Evolutionary conservation across 2,113 vertebrate genomes (phyloP), one percentile per base, ranked within the genome.

Genomic region (Lutjanus erythropterus): DNA sequence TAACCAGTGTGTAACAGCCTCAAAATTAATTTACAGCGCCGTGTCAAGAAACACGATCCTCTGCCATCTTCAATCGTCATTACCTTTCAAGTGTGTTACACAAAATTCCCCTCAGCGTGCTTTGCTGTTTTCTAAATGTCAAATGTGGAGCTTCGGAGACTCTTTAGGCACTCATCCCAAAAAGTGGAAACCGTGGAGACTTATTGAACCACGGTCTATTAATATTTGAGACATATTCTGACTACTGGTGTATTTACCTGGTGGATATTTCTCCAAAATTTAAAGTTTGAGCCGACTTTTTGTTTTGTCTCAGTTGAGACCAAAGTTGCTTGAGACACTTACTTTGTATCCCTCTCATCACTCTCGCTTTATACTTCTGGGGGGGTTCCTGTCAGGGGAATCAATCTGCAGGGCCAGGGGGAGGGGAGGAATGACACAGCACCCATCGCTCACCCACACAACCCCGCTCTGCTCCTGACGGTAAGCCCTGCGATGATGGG

Each of bases 321-420:
- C 39, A 65, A 78, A 56, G 58, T 35, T 58, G 71, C 53, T 46
- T 21, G 27, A 50, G 65, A 44, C 64, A 46, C 41, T 53, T 31
- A 50, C 23, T 77, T 44, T 78, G 25, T 67, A 50, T 52, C 41
- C 25, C 16, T 61, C 44, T 82, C 46, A 35, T 74, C 65, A 70
- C 55, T 72, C 61, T 67, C 66, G 69, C 44, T 49, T 64, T 78
- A 33, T 46, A 6, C 12, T 16, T 46, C 19, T 41, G 4, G 39
- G 50, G 49, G 49, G 46, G 31, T 3, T 64, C 21, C 47, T 69
- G 53, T 86, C 59, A 56, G 53, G 49, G 69, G 69, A 71, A 78
- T 81, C 91, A 92, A 88, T 86, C 89, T 86, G 73, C 84, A 89
- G 81, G 81, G 60, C 29, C 70, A 46, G 65, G 18, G 18, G 31